These are phyloP conservation scores for Ptychochromis oligacanthus DNA, from an alignment of 2,113 vertebrate genomes.

Conservation along the genomic window DNA sequence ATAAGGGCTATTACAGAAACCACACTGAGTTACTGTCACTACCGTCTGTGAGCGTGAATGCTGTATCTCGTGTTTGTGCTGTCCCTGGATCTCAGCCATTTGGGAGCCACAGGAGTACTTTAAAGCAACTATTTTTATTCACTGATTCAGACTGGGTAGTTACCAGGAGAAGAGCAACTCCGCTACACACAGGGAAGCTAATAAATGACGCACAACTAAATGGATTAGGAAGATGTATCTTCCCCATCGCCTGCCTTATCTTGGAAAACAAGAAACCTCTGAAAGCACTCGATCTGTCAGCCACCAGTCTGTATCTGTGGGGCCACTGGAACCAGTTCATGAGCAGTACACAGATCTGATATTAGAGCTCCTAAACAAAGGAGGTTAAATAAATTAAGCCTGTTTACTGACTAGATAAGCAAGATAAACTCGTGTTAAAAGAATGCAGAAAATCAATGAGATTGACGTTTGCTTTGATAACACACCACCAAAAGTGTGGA, in stretches of 20 bases:
- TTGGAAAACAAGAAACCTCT: neutral
- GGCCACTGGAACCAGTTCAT: neutral
- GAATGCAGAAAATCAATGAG: neutral
- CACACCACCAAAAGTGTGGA: neutral
- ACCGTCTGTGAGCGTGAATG: neutral
- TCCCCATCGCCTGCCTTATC: neutral
- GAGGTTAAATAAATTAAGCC: neutral
- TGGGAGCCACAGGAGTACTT: slow-evolving; percentile 26
- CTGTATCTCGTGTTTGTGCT: slow-evolving; percentile 32
- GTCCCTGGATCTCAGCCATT: slow-evolving; percentile 26
- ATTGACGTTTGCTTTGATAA: neutral
- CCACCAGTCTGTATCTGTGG: neutral
- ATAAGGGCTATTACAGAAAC: slow-evolving; percentile 10
- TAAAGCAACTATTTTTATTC: slow-evolving; percentile 65
- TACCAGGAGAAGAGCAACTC: slow-evolving; percentile 14
- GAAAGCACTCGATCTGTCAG: neutral
- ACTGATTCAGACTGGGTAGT: slow-evolving; percentile 46
- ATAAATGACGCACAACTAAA: slow-evolving; percentile 32
- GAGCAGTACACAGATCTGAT: neutral
- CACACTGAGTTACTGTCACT: slow-evolving; percentile 46
- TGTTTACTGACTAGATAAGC: neutral
- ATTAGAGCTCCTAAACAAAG: neutral
- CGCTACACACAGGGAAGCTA: slow-evolving; percentile 2
- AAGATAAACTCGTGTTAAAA: neutral
- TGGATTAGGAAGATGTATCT: slow-evolving; percentile 24